Evolutionary conservation across 2,797 vertebrate genomes (phyloP).

Genomic region (Tragopan temminckii): DNA sequence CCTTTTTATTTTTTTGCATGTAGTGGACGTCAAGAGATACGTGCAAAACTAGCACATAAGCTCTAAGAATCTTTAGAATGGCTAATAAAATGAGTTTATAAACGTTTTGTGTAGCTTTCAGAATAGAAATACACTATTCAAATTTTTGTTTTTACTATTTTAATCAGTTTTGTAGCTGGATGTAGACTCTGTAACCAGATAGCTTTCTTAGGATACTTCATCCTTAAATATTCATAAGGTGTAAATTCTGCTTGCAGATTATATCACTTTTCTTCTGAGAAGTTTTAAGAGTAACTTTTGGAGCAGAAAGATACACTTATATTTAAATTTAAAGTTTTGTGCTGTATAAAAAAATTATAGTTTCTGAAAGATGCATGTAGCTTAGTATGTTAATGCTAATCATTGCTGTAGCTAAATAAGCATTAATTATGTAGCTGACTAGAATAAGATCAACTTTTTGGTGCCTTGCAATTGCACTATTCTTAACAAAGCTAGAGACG

Average conservation of each 20-base stretch:
- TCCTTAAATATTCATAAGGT: not conserved
- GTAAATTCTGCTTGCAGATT: not conserved
- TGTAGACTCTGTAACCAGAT: not conserved
- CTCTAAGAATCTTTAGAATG: not conserved
- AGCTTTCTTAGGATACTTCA: not conserved
- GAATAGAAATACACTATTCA: not conserved
- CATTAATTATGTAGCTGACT: constrained; percentile 13
- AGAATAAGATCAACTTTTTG: not conserved
- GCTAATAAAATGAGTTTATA: not conserved
- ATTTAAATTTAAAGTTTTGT: not conserved
- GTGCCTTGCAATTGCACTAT: not conserved
- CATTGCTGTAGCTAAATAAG: not conserved
- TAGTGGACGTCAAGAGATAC: not conserved
- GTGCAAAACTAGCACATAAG: not conserved
- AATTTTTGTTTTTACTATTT: not conserved
- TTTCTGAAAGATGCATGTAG: not conserved
- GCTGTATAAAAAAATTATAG: not conserved
- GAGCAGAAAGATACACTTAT: not conserved
- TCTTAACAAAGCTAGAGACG: not conserved
- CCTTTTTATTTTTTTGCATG: rapidly evolving
- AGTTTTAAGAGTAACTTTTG: not conserved
- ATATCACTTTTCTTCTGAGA: not conserved
- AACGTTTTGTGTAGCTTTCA: not conserved
- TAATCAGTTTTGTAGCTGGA: not conserved
- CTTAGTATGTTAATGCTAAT: not conserved